Conservation (phyloP, 1,140 invertebrate genomes). For the Drosophila tsacasi region DNA sequence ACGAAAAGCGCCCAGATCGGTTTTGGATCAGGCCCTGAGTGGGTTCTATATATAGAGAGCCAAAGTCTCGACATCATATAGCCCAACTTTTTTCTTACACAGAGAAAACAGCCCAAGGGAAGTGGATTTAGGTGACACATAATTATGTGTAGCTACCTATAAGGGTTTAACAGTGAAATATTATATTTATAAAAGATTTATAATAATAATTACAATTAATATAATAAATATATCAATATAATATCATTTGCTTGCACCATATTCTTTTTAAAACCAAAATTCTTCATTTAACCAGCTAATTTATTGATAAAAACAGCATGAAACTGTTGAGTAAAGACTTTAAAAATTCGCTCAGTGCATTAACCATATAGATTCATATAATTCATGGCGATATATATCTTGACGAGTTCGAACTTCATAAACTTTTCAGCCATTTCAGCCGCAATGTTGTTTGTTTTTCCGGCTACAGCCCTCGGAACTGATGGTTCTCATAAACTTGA, state of each 20-base stretch:
- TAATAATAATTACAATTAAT: no score
- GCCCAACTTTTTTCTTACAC: constrained; percentile 8
- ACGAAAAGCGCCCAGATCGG: constrained; percentile 6
- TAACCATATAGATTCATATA: constrained; percentile 19
- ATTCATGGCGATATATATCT: constrained; percentile 36
- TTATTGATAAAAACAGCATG: no score
- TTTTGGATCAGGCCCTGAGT: constrained; percentile 11
- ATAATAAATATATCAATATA: neutral
- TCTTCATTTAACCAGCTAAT: neutral
- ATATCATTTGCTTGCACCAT: no score
- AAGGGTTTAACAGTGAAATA: neutral
- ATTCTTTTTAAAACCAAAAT: neutral
- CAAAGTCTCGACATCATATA: constrained; percentile 6
- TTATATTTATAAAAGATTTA: neutral
- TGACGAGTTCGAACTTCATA: constrained; percentile 54
- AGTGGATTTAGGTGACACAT: neutral
- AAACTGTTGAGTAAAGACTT: neutral
- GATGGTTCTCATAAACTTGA: constrained; percentile 52
- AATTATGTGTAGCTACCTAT: neutral
- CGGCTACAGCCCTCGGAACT: neutral
- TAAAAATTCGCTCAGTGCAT: neutral
- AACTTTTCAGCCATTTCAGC: constrained; percentile 40
- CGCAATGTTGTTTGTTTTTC: constrained; percentile 30
- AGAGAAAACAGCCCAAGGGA: neutral
- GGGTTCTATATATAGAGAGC: constrained; percentile 22